Conservation (phyloP, 2,888 invertebrate species). For the Trissonchulus latispiculum region DNA sequence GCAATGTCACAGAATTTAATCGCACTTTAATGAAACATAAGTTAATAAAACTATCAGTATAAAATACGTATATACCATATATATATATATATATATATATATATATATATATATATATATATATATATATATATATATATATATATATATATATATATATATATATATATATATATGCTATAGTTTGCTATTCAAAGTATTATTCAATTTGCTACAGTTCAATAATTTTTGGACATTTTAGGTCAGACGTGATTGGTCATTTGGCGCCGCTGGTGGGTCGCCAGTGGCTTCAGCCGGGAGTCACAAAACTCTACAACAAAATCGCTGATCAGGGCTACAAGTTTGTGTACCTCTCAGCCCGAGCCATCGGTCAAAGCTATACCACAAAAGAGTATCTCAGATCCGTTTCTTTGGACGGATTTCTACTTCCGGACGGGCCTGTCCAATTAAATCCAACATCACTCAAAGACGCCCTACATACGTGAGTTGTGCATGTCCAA, state of each 20-base stretch:
- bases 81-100: too few relatives aligned
- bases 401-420: slow-evolving; percentile 82
- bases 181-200: too few relatives aligned
- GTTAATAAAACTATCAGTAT: too few relatives aligned
- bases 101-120: too few relatives aligned
- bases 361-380: slow-evolving; percentile 78
- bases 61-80: too few relatives aligned
- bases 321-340: slow-evolving; percentile 96
- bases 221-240: slow-evolving; percentile 40
- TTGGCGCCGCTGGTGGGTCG: slow-evolving; percentile 85
- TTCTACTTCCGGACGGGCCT: slow-evolving; percentile 89
- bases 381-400: slow-evolving; percentile 87
- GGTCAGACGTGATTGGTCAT: slow-evolving; percentile 94
- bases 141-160: too few relatives aligned
- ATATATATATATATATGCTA: too few relatives aligned
- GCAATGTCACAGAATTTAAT: too few relatives aligned
- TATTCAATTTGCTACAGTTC: too few relatives aligned
- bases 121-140: too few relatives aligned
- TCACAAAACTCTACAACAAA: slow-evolving; percentile 89
- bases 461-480: slow-evolving; percentile 86
- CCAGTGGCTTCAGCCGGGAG: slow-evolving; percentile 97
- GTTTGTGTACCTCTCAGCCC: slow-evolving; percentile 84
- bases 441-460: slow-evolving; percentile 92
- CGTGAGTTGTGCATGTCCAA: slow-evolving; percentile 36
- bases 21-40: too few relatives aligned